phyloP scores from a whole-genome alignment of 92 coral and sea anemone species.

The Zoanthus sansibaricus region DNA sequence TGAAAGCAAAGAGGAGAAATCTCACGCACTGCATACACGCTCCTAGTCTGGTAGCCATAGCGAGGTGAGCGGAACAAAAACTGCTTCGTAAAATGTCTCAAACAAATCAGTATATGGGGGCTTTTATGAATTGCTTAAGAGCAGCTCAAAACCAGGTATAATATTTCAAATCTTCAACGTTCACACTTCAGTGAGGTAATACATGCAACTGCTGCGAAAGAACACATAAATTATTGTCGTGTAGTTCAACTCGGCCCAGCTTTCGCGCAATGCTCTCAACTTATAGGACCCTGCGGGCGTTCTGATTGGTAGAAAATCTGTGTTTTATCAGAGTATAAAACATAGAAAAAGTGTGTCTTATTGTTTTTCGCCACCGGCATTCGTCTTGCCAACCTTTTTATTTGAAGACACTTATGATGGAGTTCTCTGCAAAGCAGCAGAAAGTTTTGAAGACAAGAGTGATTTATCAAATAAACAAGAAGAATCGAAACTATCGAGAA shows the following conservation, averaged over 20 bases:
- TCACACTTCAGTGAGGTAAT: not conserved
- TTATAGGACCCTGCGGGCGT: too few relatives aligned
- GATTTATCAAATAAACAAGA: too few relatives aligned
- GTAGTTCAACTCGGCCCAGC: conserved; percentile 25
- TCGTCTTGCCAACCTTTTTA: too few relatives aligned
- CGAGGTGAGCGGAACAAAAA: not conserved
- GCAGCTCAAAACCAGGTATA: not conserved
- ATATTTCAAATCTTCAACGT: not conserved
- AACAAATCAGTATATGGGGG: not conserved
- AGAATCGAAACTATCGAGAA: too few relatives aligned
- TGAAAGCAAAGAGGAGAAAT: conserved; percentile 77
- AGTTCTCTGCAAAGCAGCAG: too few relatives aligned
- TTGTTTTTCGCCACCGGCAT: too few relatives aligned
- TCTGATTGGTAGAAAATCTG: too few relatives aligned
- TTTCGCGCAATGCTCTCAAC: not conserved
- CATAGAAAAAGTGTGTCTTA: too few relatives aligned
- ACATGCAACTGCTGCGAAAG: not conserved
- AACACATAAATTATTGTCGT: not conserved
- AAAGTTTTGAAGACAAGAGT: too few relatives aligned
- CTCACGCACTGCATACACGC: conserved; percentile 92
- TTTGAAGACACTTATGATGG: too few relatives aligned
- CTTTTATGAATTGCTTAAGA: not conserved
- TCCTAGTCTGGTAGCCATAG: conserved; percentile 72
- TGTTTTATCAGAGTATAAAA: too few relatives aligned
- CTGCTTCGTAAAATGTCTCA: not conserved